Evolutionary conservation across 1,140 invertebrate species (phyloP).

Genomic region (Ceratitis capitata): DNA sequence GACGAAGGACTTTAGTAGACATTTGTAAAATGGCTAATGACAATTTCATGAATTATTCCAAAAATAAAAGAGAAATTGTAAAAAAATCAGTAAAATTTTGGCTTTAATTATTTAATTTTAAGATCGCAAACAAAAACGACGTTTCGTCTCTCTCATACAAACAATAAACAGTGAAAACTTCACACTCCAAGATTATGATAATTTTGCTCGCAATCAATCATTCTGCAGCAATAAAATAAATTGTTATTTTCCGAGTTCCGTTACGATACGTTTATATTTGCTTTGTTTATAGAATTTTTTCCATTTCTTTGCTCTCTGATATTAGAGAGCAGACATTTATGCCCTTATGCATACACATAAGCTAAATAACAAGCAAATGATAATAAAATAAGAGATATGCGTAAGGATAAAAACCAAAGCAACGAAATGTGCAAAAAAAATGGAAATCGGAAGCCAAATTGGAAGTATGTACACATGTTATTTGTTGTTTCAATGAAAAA

Average conservation of each 20-base stretch:
- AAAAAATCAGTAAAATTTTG: too few species aligned
- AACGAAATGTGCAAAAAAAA: not conserved
- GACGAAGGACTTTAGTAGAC: too few species aligned
- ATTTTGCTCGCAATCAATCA: slow-evolving; percentile 13
- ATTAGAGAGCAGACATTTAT: not conserved
- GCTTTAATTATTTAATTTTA: too few species aligned
- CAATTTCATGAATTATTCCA: too few species aligned
- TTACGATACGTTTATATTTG: too few species aligned
- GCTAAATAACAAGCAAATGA: too few species aligned
- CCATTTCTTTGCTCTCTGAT: not conserved
- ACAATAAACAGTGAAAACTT: not conserved
- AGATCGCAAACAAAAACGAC: too few species aligned
- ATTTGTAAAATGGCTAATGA: too few species aligned
- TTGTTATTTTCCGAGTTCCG: not conserved
- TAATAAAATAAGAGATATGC: not conserved
- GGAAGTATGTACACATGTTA: not conserved
- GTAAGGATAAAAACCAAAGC: not conserved
- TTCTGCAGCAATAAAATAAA: not conserved
- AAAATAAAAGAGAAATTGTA: too few species aligned
- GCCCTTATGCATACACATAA: too few species aligned
- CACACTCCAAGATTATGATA: not conserved
- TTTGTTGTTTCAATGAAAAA: not conserved
- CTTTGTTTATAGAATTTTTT: not conserved
- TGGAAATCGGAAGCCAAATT: not conserved
- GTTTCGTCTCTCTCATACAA: too few species aligned